These are phyloP conservation scores for Trichonephila clavata DNA, from an alignment of 1,140 invertebrate genomes.

Conservation along the genomic window DNA sequence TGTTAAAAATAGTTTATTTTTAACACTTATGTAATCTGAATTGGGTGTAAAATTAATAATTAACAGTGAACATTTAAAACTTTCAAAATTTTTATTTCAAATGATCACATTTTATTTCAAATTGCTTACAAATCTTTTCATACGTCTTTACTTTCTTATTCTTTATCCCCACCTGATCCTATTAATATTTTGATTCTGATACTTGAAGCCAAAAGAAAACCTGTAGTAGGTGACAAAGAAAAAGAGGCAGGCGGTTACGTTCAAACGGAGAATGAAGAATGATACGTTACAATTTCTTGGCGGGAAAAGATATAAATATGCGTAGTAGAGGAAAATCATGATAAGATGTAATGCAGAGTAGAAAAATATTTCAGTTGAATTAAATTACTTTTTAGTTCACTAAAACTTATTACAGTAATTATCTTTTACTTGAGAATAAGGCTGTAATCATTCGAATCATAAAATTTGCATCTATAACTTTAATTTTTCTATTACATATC, in stretches of 20 bases:
- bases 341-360: not conserved
- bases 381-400: not conserved
- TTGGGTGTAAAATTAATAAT: no score
- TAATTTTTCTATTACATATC: no score
- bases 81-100: not conserved
- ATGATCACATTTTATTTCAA: not conserved
- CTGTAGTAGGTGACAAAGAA: not conserved
- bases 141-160: not conserved
- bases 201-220: not conserved
- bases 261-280: not conserved
- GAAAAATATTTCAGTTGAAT: not conserved
- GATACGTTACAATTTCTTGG: not conserved
- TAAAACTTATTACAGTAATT: no score
- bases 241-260: not conserved
- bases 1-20: no score
- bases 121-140: not conserved
- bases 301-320: not conserved
- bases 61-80: not conserved
- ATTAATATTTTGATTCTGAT: not conserved
- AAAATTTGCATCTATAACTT: no score
- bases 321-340: not conserved
- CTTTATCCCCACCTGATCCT: not conserved
- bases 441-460: no score
- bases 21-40: no score
- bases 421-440: no score